Base-by-base conservation (phyloP, 2,888 invertebrate genomes). In the Ceriagrion tenellum region DNA sequence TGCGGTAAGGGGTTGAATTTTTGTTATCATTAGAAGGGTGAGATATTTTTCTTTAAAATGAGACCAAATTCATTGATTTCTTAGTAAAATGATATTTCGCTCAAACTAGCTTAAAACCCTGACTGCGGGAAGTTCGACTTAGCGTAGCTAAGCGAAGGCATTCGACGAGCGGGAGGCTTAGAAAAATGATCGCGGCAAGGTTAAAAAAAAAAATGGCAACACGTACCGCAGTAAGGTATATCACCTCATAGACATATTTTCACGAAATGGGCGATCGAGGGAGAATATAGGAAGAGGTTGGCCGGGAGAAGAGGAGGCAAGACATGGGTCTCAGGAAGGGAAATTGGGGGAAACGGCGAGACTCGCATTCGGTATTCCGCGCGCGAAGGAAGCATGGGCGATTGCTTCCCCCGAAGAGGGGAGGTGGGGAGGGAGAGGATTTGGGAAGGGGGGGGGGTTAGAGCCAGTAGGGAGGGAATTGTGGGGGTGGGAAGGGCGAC, bases 321-420 rank as follows among this genome's bases (percentile, higher is more conserved):
- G 47, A 8, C 47, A 47, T 47, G 47, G 47, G 47, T 47, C 47
- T 47, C 47, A 4, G 47, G 47, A 47, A 35, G 59, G 91, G 93
- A 93, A 63, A 93, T 93, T 69, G 93, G 55, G 93, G 93, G 93
- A 74, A 93, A 69, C 35, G 63, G 63, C 10, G 12, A 59, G 20
- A n/a, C 47, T 93, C 91, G 23, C 63, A 93, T 93, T 93, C 74
- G 93, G 93, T 93, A 93, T 93, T 93, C 93, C 47, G 93, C 40
- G 47, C 69, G 93, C 93, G 40, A 93, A 93, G 74, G 93, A 63
- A 30, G 91, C 59, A 91, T 23, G 69, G 93, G 26, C 69, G 93
- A 93, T 93, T 93, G 93, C 93, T 74, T 93, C 35, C 63, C 91
- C 35, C 63, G n/a, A 56, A 55, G 16, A 47, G 30, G 88, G 93